phyloP scores from a whole-genome alignment of 2,113 vertebrate species.

The Uria lomvia region DNA sequence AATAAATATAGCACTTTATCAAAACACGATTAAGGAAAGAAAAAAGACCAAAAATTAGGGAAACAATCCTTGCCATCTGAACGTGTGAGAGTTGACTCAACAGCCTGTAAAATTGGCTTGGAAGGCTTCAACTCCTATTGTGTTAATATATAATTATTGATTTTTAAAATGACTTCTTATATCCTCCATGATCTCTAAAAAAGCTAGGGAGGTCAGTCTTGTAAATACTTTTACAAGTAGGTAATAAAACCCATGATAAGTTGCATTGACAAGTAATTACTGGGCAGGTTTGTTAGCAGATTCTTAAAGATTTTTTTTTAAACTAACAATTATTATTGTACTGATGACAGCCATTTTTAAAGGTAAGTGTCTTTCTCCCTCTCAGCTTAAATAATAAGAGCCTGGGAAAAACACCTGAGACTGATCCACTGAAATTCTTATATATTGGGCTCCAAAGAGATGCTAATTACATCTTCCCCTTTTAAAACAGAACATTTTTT shows the following conservation, averaged over 20 bases:
- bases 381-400: background rate
- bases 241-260: conserved; percentile 46
- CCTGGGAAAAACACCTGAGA: conserved; percentile 19
- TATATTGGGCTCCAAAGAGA: background rate
- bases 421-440: background rate
- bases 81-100: background rate
- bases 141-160: conserved; percentile 67
- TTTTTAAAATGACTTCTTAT: conserved; percentile 61
- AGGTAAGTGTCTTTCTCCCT: conserved; percentile 26
- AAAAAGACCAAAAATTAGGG: background rate
- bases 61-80: background rate
- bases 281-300: conserved; percentile 43
- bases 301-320: conserved; percentile 29
- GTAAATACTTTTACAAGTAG: conserved; percentile 57
- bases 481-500: background rate
- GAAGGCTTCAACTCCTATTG: background rate
- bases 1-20: background rate
- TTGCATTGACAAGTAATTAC: conserved; percentile 50
- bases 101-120: conserved; percentile 21
- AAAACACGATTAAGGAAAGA: background rate
- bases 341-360: conserved; percentile 53
- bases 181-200: conserved; percentile 49
- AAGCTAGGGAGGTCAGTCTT: conserved; percentile 47
- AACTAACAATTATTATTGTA: conserved; percentile 51
- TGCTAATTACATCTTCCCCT: background rate